These are phyloP conservation scores for Apteryx mantelli DNA, from an alignment of 2,113 vertebrate genomes.

Conservation along the genomic window DNA sequence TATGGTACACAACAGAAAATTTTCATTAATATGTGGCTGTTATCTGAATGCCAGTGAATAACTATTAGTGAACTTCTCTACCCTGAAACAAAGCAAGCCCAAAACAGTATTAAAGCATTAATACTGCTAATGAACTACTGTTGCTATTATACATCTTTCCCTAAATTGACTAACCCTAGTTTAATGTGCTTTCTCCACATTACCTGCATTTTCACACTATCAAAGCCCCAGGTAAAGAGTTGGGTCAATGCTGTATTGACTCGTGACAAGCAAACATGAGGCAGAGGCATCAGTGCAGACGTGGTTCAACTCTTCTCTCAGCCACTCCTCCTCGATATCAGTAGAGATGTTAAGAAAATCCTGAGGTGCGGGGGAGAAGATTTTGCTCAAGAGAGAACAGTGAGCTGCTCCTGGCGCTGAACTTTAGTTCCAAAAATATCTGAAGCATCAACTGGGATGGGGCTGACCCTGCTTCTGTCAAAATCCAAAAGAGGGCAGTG, in stretches of 20 bases:
- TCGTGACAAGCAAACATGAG: background rate
- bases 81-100: background rate
- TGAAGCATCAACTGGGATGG: background rate
- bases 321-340: background rate
- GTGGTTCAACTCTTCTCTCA: accelerated
- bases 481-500: conserved; percentile 51
- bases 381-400: background rate
- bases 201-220: background rate
- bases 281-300: background rate
- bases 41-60: background rate
- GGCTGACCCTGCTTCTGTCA: background rate
- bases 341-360: background rate
- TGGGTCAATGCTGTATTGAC: background rate
- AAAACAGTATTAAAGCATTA: background rate
- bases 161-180: background rate
- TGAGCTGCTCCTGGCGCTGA: accelerated
- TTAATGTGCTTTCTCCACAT: background rate
- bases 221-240: background rate
- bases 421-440: background rate
- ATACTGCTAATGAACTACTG: background rate
- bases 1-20: background rate
- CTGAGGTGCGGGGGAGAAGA: background rate
- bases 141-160: background rate
- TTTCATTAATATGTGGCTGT: background rate
- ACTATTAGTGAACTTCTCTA: background rate